Conservation (phyloP, 2,888 invertebrate genomes). For the Cordilura impudica region DNA sequence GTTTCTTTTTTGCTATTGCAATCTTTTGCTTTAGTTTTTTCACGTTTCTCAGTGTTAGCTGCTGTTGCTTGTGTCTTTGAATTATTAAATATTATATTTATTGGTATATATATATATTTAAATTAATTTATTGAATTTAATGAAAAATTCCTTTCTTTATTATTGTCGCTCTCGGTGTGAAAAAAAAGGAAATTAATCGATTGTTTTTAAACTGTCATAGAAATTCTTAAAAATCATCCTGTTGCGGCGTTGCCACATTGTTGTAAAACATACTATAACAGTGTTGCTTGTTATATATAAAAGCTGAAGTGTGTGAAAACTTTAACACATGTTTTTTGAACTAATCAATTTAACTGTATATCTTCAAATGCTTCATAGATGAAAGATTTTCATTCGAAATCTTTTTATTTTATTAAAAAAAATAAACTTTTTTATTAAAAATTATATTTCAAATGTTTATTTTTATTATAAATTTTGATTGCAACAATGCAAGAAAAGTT, state of each 20-base stretch:
- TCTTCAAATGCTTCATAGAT: too few relatives aligned
- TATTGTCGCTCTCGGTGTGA: conserved; percentile 47
- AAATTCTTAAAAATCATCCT: conserved; percentile 57
- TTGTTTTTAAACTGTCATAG: conserved; percentile 54
- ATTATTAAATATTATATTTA: not conserved
- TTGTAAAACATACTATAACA: not conserved
- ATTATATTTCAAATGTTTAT: too few relatives aligned
- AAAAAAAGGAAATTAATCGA: conserved; percentile 60
- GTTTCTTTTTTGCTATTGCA: conserved; percentile 62
- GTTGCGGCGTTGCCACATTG: conserved; percentile 19
- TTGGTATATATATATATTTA: not conserved
- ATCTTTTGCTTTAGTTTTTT: conserved; percentile 6
- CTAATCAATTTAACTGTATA: too few relatives aligned
- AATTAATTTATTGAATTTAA: conserved; percentile 18
- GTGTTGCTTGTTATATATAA: not conserved
- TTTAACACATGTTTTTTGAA: not conserved
- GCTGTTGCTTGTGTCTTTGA: not conserved
- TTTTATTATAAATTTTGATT: too few relatives aligned
- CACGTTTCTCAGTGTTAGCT: not conserved
- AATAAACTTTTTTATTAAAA: too few relatives aligned
- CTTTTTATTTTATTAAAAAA: too few relatives aligned
- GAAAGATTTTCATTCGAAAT: too few relatives aligned
- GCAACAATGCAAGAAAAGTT: too few relatives aligned
- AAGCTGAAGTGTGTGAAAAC: not conserved
- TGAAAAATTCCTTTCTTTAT: conserved; percentile 38